Conservation (phyloP, 92 coral and sea anemone species). For the Diadumene lineata region DNA sequence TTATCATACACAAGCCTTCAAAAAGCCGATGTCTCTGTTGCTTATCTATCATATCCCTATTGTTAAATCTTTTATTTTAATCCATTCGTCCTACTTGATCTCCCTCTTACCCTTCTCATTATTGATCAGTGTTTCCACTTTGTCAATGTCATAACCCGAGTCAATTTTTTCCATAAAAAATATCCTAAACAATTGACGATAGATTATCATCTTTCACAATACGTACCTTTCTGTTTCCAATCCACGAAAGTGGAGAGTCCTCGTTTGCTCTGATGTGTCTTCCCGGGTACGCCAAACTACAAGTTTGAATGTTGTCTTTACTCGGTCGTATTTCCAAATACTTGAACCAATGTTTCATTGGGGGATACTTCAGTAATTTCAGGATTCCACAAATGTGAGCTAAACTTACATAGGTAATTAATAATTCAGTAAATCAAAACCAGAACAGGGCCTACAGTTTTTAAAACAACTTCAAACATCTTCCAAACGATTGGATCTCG, state of each 20-base stretch:
- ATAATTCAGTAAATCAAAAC: constrained; percentile 3
- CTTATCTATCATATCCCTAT: too few relatives aligned
- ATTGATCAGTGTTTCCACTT: not conserved
- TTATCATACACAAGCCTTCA: too few relatives aligned
- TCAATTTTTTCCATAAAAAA: not conserved
- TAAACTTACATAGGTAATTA: constrained; percentile 26
- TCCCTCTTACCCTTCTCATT: not conserved
- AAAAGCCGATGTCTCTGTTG: too few relatives aligned
- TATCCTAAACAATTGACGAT: not conserved
- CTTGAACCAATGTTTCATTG: not conserved
- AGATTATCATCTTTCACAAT: not conserved
- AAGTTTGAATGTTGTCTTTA: not conserved
- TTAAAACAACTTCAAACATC: not conserved
- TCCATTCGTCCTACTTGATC: not conserved
- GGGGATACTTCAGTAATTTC: constrained; percentile 3
- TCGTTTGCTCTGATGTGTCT: not conserved
- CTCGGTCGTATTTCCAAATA: not conserved
- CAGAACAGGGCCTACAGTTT: too few relatives aligned
- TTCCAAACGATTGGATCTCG: not conserved
- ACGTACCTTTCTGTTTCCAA: not conserved
- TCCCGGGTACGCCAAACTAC: not conserved
- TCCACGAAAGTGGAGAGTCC: constrained; percentile 11
- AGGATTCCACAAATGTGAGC: constrained; percentile 26
- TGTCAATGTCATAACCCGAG: not conserved
- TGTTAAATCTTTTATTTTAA: too few relatives aligned